Conservation (phyloP, 2,888 invertebrate species). For the Thymelicus acteon region DNA sequence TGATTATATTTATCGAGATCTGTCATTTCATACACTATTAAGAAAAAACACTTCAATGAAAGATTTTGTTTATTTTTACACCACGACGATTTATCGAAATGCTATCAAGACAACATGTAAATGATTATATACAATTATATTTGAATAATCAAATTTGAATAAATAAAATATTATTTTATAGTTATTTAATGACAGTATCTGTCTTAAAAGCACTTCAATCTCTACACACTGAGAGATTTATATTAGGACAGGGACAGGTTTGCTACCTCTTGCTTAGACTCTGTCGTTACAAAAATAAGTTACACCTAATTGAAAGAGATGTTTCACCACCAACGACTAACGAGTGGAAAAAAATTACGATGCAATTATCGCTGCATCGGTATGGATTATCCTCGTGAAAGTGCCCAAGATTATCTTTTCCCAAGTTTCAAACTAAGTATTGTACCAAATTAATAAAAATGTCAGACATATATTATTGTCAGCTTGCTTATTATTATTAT, state of each 20-base stretch:
- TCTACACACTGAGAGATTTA: conserved; percentile 51
- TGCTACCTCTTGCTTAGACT: too few species aligned
- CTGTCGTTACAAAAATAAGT: conserved; percentile 25
- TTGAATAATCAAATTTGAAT: conserved; percentile 42
- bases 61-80: conserved; percentile 54
- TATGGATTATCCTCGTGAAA: too few species aligned
- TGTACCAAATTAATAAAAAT: too few species aligned
- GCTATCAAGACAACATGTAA: conserved; percentile 58
- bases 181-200: conserved; percentile 73
- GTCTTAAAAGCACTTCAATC: conserved; percentile 77
- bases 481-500: too few species aligned
- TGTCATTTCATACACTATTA: conserved; percentile 66
- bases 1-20: conserved; percentile 77
- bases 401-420: too few species aligned
- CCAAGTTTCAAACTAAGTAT: too few species aligned
- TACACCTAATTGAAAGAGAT: conserved; percentile 10
- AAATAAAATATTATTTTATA: conserved; percentile 49
- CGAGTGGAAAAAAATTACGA: not conserved
- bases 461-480: too few species aligned
- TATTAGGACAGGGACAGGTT: conserved; percentile 68
- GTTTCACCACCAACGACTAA: conserved; percentile 29
- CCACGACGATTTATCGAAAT: conserved; percentile 53
- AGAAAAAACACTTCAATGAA: conserved; percentile 62
- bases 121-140: conserved; percentile 60
- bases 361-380: not conserved